Conservation (phyloP, 2,888 invertebrate genomes). For the Microdon myrmicae region DNA sequence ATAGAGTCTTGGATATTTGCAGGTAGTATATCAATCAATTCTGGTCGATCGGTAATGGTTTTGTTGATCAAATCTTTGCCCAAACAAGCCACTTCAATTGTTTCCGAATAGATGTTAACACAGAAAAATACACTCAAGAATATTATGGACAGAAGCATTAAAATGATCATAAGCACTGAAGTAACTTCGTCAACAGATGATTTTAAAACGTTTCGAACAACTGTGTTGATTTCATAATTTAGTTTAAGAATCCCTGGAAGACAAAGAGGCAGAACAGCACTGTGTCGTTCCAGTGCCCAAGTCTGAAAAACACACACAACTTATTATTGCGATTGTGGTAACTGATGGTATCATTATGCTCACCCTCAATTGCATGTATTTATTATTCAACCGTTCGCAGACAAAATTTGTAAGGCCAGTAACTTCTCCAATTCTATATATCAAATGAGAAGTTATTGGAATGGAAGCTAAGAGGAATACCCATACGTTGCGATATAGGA, state of each 20-base stretch:
- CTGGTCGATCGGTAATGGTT: conserved; percentile 89
- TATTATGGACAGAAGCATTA: conserved; percentile 82
- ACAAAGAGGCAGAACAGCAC: conserved; percentile 79
- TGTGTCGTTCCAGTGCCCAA: conserved; percentile 69
- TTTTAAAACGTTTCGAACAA: conserved; percentile 74
- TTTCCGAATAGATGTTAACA: conserved; percentile 90
- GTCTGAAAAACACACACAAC: conserved; percentile 64
- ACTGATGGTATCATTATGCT: neutral
- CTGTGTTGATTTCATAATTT: conserved; percentile 72
- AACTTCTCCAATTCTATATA: conserved; percentile 58
- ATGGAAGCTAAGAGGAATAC: conserved; percentile 80
- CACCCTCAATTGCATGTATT: conserved; percentile 57
- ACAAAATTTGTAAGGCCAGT: conserved; percentile 62
- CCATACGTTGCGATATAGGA: conserved; percentile 89
- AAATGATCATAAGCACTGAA: conserved; percentile 84
- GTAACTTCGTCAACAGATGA: conserved; percentile 87
- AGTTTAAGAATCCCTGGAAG: conserved; percentile 81
- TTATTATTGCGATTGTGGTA: neutral
- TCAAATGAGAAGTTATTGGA: conserved; percentile 70
- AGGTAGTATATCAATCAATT: conserved; percentile 84
- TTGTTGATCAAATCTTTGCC: conserved; percentile 89
- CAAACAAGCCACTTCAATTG: conserved; percentile 88
- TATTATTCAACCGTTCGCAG: conserved; percentile 55
- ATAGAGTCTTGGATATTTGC: conserved; percentile 72
- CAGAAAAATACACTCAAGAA: conserved; percentile 80